These are phyloP conservation scores for Shinisaurus crocodilurus DNA, from an alignment of 2,113 vertebrate species.

Conservation along the genomic window DNA sequence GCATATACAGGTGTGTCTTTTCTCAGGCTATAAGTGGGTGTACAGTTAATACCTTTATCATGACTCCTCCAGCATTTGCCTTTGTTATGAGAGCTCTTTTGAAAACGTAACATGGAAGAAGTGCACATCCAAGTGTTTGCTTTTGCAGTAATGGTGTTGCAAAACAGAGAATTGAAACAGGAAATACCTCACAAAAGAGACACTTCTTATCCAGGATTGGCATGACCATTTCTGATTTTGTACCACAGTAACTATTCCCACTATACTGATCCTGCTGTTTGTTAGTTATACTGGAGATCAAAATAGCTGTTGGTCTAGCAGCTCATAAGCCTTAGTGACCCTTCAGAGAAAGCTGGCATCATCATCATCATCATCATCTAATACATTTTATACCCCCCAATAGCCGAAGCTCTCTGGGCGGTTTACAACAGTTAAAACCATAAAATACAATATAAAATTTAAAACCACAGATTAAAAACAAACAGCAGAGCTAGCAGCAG, in stretches of 20 bases:
- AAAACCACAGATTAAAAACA: no score
- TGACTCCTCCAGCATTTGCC: background rate
- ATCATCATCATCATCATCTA: no score
- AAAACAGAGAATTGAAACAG: background rate
- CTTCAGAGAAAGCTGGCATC: background rate
- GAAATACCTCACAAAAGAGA: background rate
- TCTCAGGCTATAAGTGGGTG: background rate
- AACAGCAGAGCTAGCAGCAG: no score
- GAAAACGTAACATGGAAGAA: background rate
- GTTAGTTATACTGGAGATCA: background rate
- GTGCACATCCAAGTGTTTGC: no score
- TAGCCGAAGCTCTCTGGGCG: no score
- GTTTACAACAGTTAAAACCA: no score
- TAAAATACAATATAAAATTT: no score
- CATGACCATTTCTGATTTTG: background rate
- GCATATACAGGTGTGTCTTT: background rate
- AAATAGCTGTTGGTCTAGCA: background rate
- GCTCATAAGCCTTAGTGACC: background rate
- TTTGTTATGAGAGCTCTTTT: background rate
- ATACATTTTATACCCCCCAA: no score
- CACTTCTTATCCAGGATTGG: background rate
- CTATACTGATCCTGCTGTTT: background rate
- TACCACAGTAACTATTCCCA: background rate
- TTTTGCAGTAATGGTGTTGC: background rate
- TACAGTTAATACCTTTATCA: background rate